phyloP scores from a whole-genome alignment of 2,888 invertebrate genomes.

The Acanthosepion esculentum region DNA sequence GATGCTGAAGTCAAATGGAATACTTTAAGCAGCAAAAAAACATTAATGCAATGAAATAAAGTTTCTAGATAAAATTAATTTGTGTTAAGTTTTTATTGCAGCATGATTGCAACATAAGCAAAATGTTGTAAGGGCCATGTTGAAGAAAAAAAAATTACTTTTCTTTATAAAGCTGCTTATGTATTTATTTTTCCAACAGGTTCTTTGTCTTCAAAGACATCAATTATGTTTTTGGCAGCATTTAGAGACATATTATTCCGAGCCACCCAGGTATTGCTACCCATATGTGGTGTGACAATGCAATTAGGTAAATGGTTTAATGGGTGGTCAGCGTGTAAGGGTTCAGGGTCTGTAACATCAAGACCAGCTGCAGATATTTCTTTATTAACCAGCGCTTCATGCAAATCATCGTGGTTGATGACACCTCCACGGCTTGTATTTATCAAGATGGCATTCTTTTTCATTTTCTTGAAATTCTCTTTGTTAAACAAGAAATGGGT shows the following conservation, averaged over 20 bases:
- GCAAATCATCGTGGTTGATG: slow-evolving; percentile 85
- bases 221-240: slow-evolving; percentile 86
- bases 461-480: slow-evolving; percentile 86
- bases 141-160: too few species aligned
- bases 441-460: slow-evolving; percentile 86
- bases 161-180: neutral
- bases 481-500: slow-evolving; percentile 87
- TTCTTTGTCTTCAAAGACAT: slow-evolving; percentile 82
- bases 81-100: neutral
- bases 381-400: slow-evolving; percentile 82
- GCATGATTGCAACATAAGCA: neutral
- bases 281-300: slow-evolving; percentile 89
- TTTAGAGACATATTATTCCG: slow-evolving; percentile 85
- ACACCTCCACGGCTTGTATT: slow-evolving; percentile 84
- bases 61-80: neutral
- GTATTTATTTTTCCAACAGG: slow-evolving; percentile 55
- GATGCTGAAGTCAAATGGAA: neutral
- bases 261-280: slow-evolving; percentile 87
- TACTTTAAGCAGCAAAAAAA: neutral
- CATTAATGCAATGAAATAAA: neutral
- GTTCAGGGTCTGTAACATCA: slow-evolving; percentile 93
- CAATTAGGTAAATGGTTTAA: slow-evolving; percentile 86
- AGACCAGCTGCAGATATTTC: slow-evolving; percentile 88
- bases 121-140: neutral
- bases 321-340: slow-evolving; percentile 85